Evolutionary conservation across 2,888 invertebrate species (phyloP).

Genomic region (Volucella inflata): DNA sequence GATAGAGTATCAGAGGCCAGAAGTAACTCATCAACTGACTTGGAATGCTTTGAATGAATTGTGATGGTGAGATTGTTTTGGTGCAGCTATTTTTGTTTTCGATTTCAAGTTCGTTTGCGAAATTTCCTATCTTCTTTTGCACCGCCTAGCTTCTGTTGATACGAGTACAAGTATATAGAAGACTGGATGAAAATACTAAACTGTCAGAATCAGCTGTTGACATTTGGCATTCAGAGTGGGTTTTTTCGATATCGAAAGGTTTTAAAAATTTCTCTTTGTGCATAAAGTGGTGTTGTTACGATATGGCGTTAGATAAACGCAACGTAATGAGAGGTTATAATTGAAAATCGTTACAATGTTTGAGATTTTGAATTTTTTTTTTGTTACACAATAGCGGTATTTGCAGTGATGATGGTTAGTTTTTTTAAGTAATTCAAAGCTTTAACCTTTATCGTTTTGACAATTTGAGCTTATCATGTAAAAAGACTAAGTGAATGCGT

Average conservation of each 20-base stretch:
- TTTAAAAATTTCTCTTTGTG: not conserved
- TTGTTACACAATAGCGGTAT: too few species aligned
- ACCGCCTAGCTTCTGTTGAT: not conserved
- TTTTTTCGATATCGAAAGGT: conserved; percentile 42
- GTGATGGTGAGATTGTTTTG: not conserved
- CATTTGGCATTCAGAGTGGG: conserved; percentile 32
- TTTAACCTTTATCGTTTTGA: too few species aligned
- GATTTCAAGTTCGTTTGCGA: not conserved
- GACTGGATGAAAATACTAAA: conserved; percentile 49
- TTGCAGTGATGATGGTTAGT: too few species aligned
- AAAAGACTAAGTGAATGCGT: too few species aligned
- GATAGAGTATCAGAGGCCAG: not conserved
- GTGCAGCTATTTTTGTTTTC: not conserved
- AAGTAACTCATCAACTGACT: not conserved
- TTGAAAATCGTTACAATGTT: too few species aligned
- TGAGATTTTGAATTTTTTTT: too few species aligned
- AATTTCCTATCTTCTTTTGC: not conserved
- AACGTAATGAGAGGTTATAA: too few species aligned
- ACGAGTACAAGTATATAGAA: not conserved
- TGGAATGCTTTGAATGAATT: not conserved
- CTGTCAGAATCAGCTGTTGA: conserved; percentile 69
- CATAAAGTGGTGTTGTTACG: not conserved
- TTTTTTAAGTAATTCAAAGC: too few species aligned
- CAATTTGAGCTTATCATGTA: too few species aligned
- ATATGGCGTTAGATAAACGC: not conserved